Percentiles rank a stretch among this genome's conserved stretches.
Evolutionary conservation across 2,797 vertebrate species (phyloP).

Genomic region (Ispidina picta): DNA sequence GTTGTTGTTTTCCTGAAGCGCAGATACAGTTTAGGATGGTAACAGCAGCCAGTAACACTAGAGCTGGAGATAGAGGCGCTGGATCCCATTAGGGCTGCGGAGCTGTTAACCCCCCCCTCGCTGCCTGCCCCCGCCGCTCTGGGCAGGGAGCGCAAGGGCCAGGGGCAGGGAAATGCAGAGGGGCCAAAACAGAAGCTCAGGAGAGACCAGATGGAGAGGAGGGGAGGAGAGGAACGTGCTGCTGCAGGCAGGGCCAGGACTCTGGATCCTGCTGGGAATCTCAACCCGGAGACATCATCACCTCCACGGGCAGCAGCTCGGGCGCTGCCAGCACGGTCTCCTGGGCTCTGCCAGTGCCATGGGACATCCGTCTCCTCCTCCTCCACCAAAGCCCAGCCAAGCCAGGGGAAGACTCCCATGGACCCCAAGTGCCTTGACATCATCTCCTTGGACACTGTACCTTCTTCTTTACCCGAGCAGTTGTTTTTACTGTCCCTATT

Average conservation of each 20-base stretch:
- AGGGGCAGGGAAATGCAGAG: not conserved
- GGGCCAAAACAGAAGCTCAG: conserved; percentile 31
- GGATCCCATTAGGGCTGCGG: not conserved
- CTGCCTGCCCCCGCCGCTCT: not conserved
- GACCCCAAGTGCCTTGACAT: not conserved
- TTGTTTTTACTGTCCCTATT: not conserved
- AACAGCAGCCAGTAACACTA: conserved; percentile 31
- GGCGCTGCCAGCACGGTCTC: not conserved
- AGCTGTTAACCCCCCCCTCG: not conserved
- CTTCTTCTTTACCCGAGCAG: not conserved
- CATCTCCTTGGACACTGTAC: not conserved
- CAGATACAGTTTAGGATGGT: conserved; percentile 56
- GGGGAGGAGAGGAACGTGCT: not conserved
- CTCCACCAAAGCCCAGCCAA: not conserved
- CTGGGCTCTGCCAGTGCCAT: not conserved
- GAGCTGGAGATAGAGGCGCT: not conserved
- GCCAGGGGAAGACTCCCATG: not conserved
- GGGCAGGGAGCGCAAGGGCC: not conserved
- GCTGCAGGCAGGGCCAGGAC: not conserved
- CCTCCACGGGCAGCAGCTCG: not conserved
- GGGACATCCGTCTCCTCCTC: not conserved
- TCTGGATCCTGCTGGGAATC: not conserved
- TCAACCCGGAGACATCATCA: not conserved
- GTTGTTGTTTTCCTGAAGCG: conserved; percentile 26
- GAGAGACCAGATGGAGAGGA: not conserved